These are phyloP conservation scores for Cirrhinus molitorella DNA, from an alignment of 2,797 vertebrate genomes.

Conservation along the genomic window DNA sequence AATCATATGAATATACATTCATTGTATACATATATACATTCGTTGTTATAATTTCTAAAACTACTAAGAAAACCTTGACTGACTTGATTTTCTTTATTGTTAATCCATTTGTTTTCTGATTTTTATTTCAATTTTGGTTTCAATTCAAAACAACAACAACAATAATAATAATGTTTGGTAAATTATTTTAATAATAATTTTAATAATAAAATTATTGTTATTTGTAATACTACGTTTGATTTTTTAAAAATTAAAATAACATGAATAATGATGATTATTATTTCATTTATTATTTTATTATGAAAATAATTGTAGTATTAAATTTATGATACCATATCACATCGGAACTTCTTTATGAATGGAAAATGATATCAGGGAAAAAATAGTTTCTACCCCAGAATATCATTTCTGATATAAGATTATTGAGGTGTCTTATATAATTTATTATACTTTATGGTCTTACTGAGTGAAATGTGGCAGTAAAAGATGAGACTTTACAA, in stretches of 20 bases:
- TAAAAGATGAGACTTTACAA: not conserved
- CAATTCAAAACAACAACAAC: not conserved
- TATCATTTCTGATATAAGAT: not conserved
- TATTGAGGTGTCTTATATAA: not conserved
- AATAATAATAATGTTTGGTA: not conserved
- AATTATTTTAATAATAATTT: not conserved
- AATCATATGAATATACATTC: no score
- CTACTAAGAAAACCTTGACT: not conserved
- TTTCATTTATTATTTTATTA: no score
- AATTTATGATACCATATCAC: no score
- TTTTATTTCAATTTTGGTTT: not conserved
- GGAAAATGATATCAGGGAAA: no score
- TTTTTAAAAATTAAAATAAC: no score
- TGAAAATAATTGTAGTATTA: no score
- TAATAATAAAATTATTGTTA: not conserved
- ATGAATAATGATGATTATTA: no score
- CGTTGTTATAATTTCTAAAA: not conserved
- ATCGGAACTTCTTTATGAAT: no score
- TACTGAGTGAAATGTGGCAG: not conserved
- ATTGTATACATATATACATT: no score
- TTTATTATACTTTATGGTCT: not conserved
- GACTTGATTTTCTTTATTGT: not conserved
- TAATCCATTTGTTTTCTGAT: not conserved
- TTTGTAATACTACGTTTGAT: no score
- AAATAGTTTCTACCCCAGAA: not conserved